Base-by-base conservation (phyloP, 2,797 vertebrate species). In the Lophotriccus pileatus region DNA sequence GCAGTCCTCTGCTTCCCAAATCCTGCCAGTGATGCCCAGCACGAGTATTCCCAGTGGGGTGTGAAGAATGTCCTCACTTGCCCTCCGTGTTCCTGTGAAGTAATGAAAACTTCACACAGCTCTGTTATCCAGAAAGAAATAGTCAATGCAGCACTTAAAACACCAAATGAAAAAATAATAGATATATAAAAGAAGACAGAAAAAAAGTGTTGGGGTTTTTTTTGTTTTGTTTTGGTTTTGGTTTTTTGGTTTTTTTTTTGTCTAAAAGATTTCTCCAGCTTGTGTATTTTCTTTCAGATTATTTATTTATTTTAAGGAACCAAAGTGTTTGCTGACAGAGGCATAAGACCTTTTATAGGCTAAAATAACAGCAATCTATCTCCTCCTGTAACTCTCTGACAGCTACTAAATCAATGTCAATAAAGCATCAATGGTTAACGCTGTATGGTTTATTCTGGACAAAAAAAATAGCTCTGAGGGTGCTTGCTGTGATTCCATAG, bases 321-420 rank as follows among this genome's bases (percentile, higher is more conserved):
- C 14, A 46, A 89, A 95, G 82, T 76, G 77, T 89, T 95, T 97
- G 86, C 95, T 95, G 89, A 95, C 87, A 95, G 81, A 91, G 39
- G 91, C 72, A 62, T 81, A 90, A 90, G 93, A 60, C 59, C 72
- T 95, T 95, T 94, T 81, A 95, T 90, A 92, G 92, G 68, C 69
- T 87, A 95, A 94, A 94, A 96, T 90, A 94, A 82, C 89, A 96
- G 50, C 84, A 93, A 91, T 95, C 88, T 92, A 58, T 95, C 90
- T 94, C 84, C 72, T 87, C 76, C 78, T 96, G 56, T 74, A 92
- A 82, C 36, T 84, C 53, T 64, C 66, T 91, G 88, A 79, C 89
- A 95, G 90, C 84, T 86, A 77, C 88, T 96, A 95, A 96, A 95
- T 95, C 93, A 96, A 89, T 94, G 91, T 63, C 90, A 86, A 93